phyloP scores from a whole-genome alignment of 2,113 vertebrate genomes.

The Laticauda laticaudata region DNA sequence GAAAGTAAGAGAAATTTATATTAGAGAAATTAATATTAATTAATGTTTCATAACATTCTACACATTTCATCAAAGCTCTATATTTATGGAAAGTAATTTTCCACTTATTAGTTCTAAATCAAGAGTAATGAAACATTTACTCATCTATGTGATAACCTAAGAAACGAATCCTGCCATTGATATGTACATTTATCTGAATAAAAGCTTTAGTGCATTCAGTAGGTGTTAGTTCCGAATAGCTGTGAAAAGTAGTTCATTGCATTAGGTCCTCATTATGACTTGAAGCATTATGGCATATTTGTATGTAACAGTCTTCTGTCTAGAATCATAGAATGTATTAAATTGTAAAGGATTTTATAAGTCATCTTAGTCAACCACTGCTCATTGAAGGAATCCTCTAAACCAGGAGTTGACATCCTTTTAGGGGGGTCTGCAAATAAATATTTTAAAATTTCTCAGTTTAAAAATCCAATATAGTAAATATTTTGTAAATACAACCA shows the following conservation, averaged over 20 bases:
- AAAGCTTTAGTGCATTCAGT: not conserved
- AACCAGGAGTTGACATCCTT: not conserved
- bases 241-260: not conserved
- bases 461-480: not conserved
- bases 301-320: not conserved
- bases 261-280: not conserved
- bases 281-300: not conserved
- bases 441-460: not conserved
- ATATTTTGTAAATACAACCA: not conserved
- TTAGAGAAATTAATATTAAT: not conserved
- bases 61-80: not conserved
- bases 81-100: not conserved
- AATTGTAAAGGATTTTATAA: not conserved
- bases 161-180: not conserved
- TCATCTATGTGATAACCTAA: not conserved
- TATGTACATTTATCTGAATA: not conserved
- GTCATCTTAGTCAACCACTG: not conserved
- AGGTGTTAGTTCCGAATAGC: not conserved
- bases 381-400: not conserved
- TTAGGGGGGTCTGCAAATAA: not conserved
- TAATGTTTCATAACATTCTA: not conserved
- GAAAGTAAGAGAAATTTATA: not conserved
- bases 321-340: not conserved
- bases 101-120: not conserved
- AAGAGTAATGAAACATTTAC: not conserved